Conservation (phyloP, 2,797 vertebrate genomes). For the Ispidina picta region DNA sequence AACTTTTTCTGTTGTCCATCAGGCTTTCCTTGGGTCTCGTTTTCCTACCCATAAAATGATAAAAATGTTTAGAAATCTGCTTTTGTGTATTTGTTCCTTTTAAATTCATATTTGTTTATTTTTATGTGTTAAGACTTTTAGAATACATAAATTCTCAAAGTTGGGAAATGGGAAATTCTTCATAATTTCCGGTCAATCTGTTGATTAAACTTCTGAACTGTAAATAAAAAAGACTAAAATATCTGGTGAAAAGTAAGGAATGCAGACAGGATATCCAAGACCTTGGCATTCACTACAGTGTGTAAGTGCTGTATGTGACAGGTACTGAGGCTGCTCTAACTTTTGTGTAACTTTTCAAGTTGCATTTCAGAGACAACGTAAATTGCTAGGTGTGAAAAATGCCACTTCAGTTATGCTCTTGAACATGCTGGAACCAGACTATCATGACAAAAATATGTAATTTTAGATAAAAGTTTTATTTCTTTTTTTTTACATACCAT, state of each 20-base stretch:
- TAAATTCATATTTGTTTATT: background rate
- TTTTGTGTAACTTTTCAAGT: background rate
- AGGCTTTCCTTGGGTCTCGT: background rate
- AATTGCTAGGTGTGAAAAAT: background rate
- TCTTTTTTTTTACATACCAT: slow-evolving; percentile 19
- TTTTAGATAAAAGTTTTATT: slow-evolving; percentile 37
- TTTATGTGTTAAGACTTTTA: background rate
- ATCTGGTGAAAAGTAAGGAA: background rate
- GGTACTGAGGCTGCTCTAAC: background rate
- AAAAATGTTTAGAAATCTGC: background rate
- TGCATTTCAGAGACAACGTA: background rate
- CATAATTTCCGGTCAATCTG: background rate
- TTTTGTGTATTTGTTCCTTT: background rate
- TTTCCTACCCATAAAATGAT: background rate
- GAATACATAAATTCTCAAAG: background rate
- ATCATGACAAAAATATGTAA: slow-evolving; percentile 14
- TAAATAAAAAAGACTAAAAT: background rate
- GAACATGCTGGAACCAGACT: slow-evolving; percentile 28
- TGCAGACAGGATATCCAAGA: background rate
- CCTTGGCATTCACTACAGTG: background rate
- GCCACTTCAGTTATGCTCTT: background rate
- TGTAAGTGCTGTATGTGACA: background rate
- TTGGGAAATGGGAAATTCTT: background rate
- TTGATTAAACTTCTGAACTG: background rate
- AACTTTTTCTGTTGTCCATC: background rate